These are phyloP conservation scores for Philypnodon macrostomus DNA, from an alignment of 2,797 vertebrate genomes.

Conservation along the genomic window DNA sequence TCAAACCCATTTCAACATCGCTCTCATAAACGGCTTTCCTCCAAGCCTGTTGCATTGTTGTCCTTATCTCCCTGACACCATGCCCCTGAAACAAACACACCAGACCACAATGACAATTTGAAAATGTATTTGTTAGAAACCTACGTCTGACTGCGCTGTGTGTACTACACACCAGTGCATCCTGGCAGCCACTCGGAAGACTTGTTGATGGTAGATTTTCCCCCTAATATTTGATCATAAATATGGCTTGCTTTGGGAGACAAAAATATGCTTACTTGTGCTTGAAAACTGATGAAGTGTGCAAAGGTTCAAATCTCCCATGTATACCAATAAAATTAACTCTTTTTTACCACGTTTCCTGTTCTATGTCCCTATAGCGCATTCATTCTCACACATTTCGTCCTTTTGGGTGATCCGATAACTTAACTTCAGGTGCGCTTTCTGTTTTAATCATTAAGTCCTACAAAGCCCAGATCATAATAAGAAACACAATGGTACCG, in stretches of 20 bases:
- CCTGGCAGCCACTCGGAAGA: conserved; percentile 7
- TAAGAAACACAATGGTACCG: conserved; percentile 35
- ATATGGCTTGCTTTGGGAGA: conserved; percentile 41
- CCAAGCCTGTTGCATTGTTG: conserved; percentile 54
- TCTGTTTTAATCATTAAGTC: conserved; percentile 67
- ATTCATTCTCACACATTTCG: conserved; percentile 9
- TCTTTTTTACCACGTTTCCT: conserved; percentile 29
- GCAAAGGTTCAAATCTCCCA: conserved; percentile 32
- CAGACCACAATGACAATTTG: conserved; percentile 50
- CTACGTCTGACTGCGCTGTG: conserved; percentile 13
- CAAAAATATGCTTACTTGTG: conserved; percentile 45
- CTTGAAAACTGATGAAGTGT: conserved; percentile 39
- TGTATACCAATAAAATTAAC: conserved; percentile 13
- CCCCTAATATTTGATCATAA: conserved; percentile 59
- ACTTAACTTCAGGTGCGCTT: conserved; percentile 41
- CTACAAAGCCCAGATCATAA: conserved; percentile 44
- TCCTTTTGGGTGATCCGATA: too few relatives aligned
- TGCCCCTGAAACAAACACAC: conserved; percentile 56
- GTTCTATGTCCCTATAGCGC: not conserved
- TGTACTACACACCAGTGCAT: conserved; percentile 2
- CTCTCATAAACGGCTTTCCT: conserved; percentile 54
- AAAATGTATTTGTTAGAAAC: conserved; percentile 13
- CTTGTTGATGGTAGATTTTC: conserved; percentile 59
- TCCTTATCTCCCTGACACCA: conserved; percentile 67
- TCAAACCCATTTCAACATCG: conserved; percentile 46